A percentile compares a stretch with the other conserved stretches of the same genome.
phyloP scores from a whole-genome alignment of 2,113 vertebrate species.

The Corythornis vintsioides region DNA sequence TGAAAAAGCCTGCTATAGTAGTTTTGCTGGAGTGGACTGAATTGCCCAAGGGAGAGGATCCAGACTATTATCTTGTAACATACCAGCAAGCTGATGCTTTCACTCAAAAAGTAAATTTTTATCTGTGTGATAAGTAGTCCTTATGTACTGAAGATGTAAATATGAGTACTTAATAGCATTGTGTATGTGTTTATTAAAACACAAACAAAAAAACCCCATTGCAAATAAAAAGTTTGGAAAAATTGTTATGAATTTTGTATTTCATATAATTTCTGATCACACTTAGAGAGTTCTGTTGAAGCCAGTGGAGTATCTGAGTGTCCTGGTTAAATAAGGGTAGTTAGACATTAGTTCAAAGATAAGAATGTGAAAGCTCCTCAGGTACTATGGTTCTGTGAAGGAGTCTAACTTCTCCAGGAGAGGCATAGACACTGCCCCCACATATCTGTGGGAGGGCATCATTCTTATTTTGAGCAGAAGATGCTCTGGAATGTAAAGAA shows the following conservation, averaged over 20 bases:
- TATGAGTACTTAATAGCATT: neutral
- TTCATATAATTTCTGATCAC: neutral
- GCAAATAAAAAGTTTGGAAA: neutral
- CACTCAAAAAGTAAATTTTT: slow-evolving; percentile 72
- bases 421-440: neutral
- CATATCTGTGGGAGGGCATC: neutral
- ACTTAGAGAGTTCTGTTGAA: neutral
- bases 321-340: neutral
- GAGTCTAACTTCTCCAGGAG: neutral
- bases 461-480: neutral
- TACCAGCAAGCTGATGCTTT: slow-evolving; percentile 62
- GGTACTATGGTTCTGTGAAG: neutral
- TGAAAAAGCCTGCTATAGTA: slow-evolving; percentile 45
- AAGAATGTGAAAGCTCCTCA: neutral
- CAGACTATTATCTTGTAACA: slow-evolving; percentile 77
- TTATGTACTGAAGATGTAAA: neutral
- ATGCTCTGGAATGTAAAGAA: neutral
- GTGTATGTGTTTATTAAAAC: neutral
- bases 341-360: neutral
- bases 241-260: neutral
- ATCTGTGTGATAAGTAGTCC: neutral
- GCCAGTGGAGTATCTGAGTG: neutral
- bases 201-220: neutral
- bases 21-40: slow-evolving; percentile 74
- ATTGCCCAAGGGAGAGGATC: slow-evolving; percentile 64